Evolutionary conservation across 2,797 vertebrate species (phyloP), one percentile per base, ranked within the genome.

Genomic region (Poecilia wingei): DNA sequence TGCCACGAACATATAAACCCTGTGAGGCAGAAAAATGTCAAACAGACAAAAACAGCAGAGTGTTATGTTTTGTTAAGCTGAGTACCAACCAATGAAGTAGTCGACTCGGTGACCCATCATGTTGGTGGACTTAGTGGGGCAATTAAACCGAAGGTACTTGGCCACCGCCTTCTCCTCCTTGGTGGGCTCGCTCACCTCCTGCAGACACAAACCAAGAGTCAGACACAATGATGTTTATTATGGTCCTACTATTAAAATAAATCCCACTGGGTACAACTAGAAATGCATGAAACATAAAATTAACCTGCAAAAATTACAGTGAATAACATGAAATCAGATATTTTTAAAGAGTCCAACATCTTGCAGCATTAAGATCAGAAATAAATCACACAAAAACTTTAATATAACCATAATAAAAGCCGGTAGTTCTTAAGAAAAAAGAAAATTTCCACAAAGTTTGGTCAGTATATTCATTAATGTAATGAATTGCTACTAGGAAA

Each of bases 121-220:
- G 94, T 97, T 99, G 74, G 98, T 99, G 84, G 98, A 99, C 93
- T 99, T 99, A 86, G 97, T 98, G 59, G 98, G 97, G 89, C 98
- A 99, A 94, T 99, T 99, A 92, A 99, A 99, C 55, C 98, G 96
- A 84, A 99, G 94, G 92, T 99, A 98, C 92, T 99, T 99, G 81
- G 98, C 98, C 86, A 99, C 97, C 0, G 96, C 97, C 94, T 99
- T 99, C 92, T 99, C 98, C 93, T 99, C 98, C 96, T 99, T 99
- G 94, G 98, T 98, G 79, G 97, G 98, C 85, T 99, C 97, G 25
- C 97, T 97, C 72, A 98, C 97, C 95, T 99, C 98, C 98, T 99
- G 74, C 75, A 94, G 90, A 1, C 78, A 0, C 88, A 86, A 59
- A 95, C 68, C 3, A 41, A 55, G 36, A 28, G 16, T 57, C n/a